phyloP scores from a whole-genome alignment of 2,797 vertebrate species.

The Loriculus beryllinus region DNA sequence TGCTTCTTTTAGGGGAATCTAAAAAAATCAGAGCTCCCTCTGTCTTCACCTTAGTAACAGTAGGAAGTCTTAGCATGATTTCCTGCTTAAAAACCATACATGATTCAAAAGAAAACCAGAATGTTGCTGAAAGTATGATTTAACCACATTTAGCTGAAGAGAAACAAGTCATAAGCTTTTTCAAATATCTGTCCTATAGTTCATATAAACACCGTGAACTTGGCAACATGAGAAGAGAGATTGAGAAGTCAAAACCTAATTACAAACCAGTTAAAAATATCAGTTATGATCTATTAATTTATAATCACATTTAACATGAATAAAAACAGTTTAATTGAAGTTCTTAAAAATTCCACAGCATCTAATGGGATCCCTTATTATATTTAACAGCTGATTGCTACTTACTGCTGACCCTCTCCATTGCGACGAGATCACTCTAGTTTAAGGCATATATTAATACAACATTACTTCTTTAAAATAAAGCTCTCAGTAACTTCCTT shows the following conservation, averaged over 20 bases:
- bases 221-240: neutral
- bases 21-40: conserved; percentile 19
- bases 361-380: neutral
- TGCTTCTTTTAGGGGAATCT: neutral
- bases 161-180: neutral
- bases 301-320: neutral
- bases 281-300: neutral
- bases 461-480: neutral
- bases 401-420: neutral
- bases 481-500: neutral
- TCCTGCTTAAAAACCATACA: conserved; percentile 16
- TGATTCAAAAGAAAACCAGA: conserved; percentile 35
- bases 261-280: neutral
- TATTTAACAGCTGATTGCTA: neutral
- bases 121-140: neutral
- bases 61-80: neutral
- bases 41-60: neutral
- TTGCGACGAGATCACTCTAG: neutral
- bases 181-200: neutral
- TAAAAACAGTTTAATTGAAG: neutral
- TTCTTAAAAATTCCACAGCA: neutral
- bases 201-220: neutral
- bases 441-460: neutral
- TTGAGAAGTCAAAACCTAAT: neutral
- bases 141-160: neutral